These are phyloP conservation scores for Sphaerodactylus townsendi DNA, from an alignment of 2,113 vertebrate genomes.

Conservation along the genomic window DNA sequence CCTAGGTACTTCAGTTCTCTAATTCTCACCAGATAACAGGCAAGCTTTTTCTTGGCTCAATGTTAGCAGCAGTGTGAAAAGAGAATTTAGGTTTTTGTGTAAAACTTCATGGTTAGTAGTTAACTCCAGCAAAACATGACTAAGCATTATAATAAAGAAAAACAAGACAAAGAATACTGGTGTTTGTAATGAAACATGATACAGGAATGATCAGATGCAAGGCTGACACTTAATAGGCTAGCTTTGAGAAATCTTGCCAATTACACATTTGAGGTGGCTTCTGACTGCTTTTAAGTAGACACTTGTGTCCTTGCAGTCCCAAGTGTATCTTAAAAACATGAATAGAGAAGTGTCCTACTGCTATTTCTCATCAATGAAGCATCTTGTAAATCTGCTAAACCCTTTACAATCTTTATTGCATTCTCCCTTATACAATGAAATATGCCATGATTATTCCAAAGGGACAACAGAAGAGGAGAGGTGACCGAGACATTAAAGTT, in stretches of 20 bases:
- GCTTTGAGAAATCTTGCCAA: no score
- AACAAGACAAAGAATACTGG: neutral
- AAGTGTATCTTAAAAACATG: neutral
- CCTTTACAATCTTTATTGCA: neutral
- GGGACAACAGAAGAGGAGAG: neutral
- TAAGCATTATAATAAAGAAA: neutral
- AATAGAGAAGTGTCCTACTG: neutral
- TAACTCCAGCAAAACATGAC: constrained; percentile 8
- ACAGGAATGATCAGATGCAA: neutral
- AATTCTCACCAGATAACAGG: neutral
- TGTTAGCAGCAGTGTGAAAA: neutral
- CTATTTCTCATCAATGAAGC: neutral
- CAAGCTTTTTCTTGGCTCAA: neutral
- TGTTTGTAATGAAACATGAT: neutral
- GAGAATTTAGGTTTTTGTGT: neutral
- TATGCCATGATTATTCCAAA: neutral
- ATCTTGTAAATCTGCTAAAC: neutral
- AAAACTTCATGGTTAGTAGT: constrained; percentile 1
- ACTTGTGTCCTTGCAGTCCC: neutral
- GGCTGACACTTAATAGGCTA: no score
- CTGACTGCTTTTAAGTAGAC: no score
- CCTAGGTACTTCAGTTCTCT: neutral
- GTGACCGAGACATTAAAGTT: neutral
- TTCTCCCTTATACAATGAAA: neutral
- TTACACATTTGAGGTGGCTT: neutral